These are phyloP conservation scores for Phrixothrix hirtus DNA, from an alignment of 2,888 invertebrate species.

Conservation along the genomic window DNA sequence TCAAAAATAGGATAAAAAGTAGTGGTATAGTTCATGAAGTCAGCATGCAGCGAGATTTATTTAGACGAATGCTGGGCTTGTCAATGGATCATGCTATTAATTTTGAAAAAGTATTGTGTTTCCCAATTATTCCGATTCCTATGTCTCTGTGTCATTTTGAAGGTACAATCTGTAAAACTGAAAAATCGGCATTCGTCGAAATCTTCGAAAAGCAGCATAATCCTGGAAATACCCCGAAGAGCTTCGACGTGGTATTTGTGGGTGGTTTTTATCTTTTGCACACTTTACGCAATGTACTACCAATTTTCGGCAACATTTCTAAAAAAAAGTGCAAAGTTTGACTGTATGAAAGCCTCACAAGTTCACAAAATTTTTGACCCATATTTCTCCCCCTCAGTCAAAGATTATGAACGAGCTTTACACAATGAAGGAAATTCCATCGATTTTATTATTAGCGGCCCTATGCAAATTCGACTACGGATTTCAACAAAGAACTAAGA, in stretches of 20 bases:
- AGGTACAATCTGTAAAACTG: not conserved
- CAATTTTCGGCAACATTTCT: not conserved
- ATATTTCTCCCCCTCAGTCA: constrained; percentile 1
- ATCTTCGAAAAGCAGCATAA: not conserved
- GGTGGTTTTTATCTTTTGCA: not conserved
- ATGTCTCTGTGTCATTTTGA: not conserved
- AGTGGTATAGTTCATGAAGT: constrained; percentile 25
- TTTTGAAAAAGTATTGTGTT: constrained; percentile 1
- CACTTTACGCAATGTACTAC: not conserved
- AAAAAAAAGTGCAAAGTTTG: not conserved
- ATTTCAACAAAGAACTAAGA: constrained; percentile 1
- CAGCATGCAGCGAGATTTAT: constrained; percentile 25
- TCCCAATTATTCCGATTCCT: not conserved
- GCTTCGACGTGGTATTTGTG: not conserved
- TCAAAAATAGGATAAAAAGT: constrained; percentile 19
- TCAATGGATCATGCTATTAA: constrained; percentile 6
- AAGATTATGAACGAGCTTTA: not conserved
- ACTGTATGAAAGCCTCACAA: not conserved
- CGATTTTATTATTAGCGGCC: not conserved
- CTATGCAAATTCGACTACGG: not conserved
- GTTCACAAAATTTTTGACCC: not conserved
- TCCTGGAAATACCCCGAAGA: not conserved
- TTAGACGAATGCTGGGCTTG: constrained; percentile 25
- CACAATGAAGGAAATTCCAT: not conserved
- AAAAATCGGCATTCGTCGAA: not conserved